These are phyloP conservation scores for Dryobota labecula DNA, from an alignment of 2,888 invertebrate species.

Conservation along the genomic window DNA sequence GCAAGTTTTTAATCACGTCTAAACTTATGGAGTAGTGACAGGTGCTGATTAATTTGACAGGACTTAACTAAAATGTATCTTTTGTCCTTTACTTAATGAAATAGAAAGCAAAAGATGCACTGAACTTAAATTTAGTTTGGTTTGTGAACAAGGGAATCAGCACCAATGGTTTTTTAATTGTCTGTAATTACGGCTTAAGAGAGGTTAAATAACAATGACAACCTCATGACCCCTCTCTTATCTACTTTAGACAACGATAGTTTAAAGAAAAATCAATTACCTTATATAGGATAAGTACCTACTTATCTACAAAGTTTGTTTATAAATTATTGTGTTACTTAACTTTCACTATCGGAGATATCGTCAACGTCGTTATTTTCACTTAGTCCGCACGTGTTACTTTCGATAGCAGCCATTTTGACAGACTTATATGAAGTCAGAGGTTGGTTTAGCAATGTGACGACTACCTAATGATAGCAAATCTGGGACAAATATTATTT, in stretches of 20 bases:
- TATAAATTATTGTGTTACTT: conserved; percentile 42
- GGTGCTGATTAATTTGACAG: too few species aligned
- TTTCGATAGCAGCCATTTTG: conserved; percentile 59
- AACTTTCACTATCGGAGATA: conserved; percentile 52
- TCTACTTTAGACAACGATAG: background rate
- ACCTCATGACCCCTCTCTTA: background rate
- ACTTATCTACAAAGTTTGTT: background rate
- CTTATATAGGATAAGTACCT: background rate
- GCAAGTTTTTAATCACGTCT: too few species aligned
- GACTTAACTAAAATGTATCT: too few species aligned
- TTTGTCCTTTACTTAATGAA: too few species aligned
- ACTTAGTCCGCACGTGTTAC: conserved; percentile 49
- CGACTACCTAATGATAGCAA: conserved; percentile 25
- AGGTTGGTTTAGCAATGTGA: conserved; percentile 45
- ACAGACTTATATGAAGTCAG: conserved; percentile 34
- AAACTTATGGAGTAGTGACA: too few species aligned
- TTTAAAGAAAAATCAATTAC: background rate
- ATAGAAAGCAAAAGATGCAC: too few species aligned
- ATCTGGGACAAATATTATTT: background rate
- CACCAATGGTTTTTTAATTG: too few species aligned
- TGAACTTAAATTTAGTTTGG: too few species aligned
- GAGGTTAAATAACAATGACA: background rate
- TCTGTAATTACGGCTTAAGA: too few species aligned
- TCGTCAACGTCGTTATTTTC: conserved; percentile 37
- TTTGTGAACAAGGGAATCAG: too few species aligned